These are phyloP conservation scores for Synergus itoensis DNA, from an alignment of 2,888 invertebrate species.

Conservation along the genomic window DNA sequence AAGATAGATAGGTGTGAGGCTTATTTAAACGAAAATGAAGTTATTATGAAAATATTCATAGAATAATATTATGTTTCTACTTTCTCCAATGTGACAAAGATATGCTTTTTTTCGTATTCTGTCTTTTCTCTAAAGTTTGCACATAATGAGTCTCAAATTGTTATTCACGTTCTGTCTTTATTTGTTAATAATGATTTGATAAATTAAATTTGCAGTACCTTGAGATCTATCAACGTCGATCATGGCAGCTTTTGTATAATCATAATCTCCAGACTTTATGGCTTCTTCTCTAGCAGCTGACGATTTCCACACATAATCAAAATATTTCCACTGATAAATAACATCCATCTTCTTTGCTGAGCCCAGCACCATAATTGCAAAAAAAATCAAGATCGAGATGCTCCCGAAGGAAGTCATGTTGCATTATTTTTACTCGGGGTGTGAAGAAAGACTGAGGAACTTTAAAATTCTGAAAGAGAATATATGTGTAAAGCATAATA, in stretches of 20 bases:
- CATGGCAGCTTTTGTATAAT: conserved; percentile 52
- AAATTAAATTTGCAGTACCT: conserved; percentile 43
- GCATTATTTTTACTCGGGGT: background rate
- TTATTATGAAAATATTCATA: too few relatives aligned
- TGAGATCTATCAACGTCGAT: conserved; percentile 63
- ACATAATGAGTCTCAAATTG: too few relatives aligned
- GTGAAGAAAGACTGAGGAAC: background rate
- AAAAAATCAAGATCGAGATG: background rate
- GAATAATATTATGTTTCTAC: too few relatives aligned
- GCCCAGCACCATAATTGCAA: background rate
- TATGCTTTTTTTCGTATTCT: too few relatives aligned
- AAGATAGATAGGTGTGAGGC: too few relatives aligned
- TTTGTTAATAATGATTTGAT: conserved; percentile 1
- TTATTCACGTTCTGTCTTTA: too few relatives aligned
- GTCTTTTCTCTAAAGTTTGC: too few relatives aligned
- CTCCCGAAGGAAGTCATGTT: background rate
- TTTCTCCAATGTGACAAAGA: too few relatives aligned
- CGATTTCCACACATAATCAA: conserved; percentile 85
- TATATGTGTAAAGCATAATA: background rate
- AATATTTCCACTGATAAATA: conserved; percentile 85
- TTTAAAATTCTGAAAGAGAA: background rate
- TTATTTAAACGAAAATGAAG: too few relatives aligned
- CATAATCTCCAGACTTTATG: conserved; percentile 78
- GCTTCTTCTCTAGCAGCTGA: conserved; percentile 80
- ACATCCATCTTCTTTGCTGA: conserved; percentile 42